Evolutionary conservation across 2,113 vertebrate genomes (phyloP), one percentile per base, ranked within the genome.

Genomic region (Cynocephalus volans): DNA sequence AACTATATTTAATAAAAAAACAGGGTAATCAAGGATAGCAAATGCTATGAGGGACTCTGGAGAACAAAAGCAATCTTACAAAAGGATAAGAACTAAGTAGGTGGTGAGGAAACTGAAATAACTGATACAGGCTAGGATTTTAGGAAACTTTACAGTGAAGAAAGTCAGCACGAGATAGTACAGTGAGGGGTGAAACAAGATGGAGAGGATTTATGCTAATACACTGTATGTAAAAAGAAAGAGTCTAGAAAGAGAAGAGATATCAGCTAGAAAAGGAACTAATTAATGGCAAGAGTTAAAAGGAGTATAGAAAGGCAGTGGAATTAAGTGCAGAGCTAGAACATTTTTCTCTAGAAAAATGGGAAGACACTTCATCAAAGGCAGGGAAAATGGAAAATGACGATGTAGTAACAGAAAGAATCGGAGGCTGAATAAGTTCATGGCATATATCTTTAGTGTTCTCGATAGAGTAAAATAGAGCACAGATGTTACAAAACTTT

Each of bases 281-380:
- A 84, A 70, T 70, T 41, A 90, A 41, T 26, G 14, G 9, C 45
- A 90, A 84, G 45, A 60, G 56, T 73, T 87, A 60, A 90, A 82
- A 83, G 69, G 21, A 76, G 21, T 13, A 41, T 1, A 70, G 69
- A 94, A 80, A 84, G 54, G n/a, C 81, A 41, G 88, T 12, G 21
- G 7, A 60, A 75, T 65, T 45, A 88, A 48, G 58, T 24, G 26
- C 45, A 80, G 23, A 81, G 48, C 41, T 80, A 24, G 36, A 72
- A 65, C 28, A 48, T 75, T 54, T 73, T 62, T n/a, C 24, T 70
- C 52, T 84, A 31, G 52, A 85, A 94, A 96, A 52, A 79, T 31
- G 17, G n/a, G 41, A 90, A 89, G 77, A 94, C 23, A 79, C 6
- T 92, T 97, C 41, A 79, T 52, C 73, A 96, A 73, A 92, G 45